These are phyloP conservation scores for Caenorhabditis sp. DNA, from an alignment of 2,888 invertebrate species.

Conservation along the genomic window DNA sequence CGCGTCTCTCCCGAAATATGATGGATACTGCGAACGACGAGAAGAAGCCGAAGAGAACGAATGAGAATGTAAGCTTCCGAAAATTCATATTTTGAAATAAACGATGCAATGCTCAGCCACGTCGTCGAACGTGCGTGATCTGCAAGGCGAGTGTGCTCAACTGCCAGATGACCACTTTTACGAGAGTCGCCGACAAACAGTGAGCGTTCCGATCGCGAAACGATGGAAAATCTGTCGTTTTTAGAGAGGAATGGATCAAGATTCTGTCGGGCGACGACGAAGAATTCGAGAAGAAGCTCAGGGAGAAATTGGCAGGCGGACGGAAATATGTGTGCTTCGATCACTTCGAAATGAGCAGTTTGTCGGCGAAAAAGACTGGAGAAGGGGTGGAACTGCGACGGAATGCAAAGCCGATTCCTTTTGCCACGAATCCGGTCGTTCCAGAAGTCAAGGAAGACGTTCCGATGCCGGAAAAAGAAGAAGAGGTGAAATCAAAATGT, in stretches of 20 bases:
- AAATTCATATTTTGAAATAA: neutral
- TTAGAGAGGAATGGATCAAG: conserved; percentile 30
- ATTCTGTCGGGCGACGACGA: conserved; percentile 21
- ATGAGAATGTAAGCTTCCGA: too few species aligned
- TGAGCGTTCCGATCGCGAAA: neutral
- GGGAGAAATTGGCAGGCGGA: neutral
- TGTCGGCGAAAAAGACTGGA: neutral
- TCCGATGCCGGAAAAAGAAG: too few species aligned
- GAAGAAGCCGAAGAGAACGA: neutral
- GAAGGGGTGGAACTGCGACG: conserved; percentile 27
- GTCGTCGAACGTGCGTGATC: conserved; percentile 36
- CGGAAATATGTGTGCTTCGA: conserved; percentile 38
- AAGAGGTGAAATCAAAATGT: too few species aligned
- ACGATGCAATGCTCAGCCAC: neutral
- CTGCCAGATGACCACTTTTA: conserved; percentile 33
- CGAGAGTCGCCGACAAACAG: conserved; percentile 21
- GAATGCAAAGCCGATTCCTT: conserved; percentile 36
- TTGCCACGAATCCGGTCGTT: too few species aligned
- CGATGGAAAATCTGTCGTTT: neutral
- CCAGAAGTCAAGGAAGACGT: too few species aligned
- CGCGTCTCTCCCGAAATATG: neutral
- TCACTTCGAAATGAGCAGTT: conserved; percentile 23
- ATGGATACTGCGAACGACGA: neutral
- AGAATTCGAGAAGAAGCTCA: neutral
- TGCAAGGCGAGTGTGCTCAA: conserved; percentile 2